A percentile compares a stretch with the other conserved stretches of the same genome.
These are phyloP conservation scores for Tenualosa ilisha DNA, from an alignment of 2,797 vertebrate genomes.

Conservation along the genomic window DNA sequence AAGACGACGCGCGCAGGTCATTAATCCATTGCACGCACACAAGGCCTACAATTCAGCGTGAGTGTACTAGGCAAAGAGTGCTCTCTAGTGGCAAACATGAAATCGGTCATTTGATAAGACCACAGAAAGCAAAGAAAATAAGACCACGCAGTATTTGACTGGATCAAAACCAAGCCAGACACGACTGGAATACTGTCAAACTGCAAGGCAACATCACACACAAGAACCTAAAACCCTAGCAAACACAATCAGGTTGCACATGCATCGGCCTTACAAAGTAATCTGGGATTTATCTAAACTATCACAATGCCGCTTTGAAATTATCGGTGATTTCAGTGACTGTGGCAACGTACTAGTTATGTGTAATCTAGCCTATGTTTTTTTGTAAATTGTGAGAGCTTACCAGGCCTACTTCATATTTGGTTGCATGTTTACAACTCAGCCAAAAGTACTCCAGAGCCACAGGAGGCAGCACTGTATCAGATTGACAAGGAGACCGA, in stretches of 20 bases:
- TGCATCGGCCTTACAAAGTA: neutral
- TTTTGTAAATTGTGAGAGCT: too few relatives aligned
- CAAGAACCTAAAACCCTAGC: neutral
- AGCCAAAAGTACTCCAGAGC: neutral
- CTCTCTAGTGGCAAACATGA: slow-evolving; percentile 15
- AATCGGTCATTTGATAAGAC: neutral
- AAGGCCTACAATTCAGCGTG: too few relatives aligned
- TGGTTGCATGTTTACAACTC: neutral
- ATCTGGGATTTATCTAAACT: neutral
- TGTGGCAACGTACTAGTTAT: neutral
- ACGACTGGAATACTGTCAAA: neutral
- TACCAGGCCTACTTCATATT: neutral
- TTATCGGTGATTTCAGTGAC: neutral
- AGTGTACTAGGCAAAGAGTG: neutral
- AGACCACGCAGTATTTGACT: too few relatives aligned
- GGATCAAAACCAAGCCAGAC: neutral
- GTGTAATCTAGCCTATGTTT: too few relatives aligned
- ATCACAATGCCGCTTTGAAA: neutral
- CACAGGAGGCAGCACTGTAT: slow-evolving; percentile 24
- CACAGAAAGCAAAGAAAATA: too few relatives aligned
- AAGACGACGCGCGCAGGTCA: too few relatives aligned
- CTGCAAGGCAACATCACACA: neutral
- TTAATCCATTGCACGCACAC: too few relatives aligned
- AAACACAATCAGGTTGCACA: neutral
- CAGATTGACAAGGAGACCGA: neutral